Conservation (phyloP, 2,113 vertebrate genomes). For the Nothocercus nigrocapillus region DNA sequence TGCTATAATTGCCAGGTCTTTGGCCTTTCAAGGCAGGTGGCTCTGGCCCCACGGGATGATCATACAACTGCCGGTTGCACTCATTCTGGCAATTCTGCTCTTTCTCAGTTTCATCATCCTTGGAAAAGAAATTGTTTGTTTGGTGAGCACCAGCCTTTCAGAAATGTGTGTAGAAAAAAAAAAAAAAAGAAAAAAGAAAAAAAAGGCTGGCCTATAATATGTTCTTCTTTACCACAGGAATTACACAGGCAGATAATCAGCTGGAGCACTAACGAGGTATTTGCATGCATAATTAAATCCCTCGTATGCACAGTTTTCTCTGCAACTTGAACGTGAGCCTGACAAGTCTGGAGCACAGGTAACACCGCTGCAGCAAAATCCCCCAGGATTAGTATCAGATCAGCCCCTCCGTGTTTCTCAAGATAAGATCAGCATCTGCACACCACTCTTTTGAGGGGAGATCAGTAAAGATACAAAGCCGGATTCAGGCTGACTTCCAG, state of each 20-base stretch:
- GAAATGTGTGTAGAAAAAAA: background rate
- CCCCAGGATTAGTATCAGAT: background rate
- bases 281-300: constrained; percentile 12
- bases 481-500: background rate
- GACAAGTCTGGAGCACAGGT: background rate
- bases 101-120: background rate
- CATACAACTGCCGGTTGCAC: background rate
- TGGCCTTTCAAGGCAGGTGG: constrained; percentile 19
- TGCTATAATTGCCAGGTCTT: background rate
- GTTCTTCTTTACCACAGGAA: constrained; percentile 1
- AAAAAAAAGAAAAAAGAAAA: too few species aligned
- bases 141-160: background rate
- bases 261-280: background rate
- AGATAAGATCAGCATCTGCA: background rate
- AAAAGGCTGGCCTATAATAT: background rate
- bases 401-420: background rate
- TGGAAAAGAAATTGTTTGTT: constrained; percentile 8
- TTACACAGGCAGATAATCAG: background rate
- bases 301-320: background rate
- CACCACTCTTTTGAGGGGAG: background rate
- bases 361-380: background rate
- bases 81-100: background rate
- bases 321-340: background rate
- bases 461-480: background rate
- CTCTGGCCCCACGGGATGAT: background rate